Conservation (phyloP, 2,113 vertebrate genomes). For the Melanostigma gelatinosum region DNA sequence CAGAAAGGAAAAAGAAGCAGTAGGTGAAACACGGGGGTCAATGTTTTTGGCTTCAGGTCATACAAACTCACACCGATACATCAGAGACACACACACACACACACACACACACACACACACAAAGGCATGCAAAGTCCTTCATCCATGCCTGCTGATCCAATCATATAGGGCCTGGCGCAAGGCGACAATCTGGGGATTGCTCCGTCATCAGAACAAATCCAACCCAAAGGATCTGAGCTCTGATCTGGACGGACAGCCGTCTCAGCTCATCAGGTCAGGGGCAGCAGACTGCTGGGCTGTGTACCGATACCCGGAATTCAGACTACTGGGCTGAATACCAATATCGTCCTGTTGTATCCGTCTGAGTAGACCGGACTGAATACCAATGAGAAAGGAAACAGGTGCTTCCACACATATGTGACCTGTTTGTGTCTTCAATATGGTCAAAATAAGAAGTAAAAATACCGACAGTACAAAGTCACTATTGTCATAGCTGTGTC, state of each 20-base stretch:
- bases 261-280: conserved; percentile 57
- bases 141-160: conserved; percentile 32
- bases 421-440: neutral
- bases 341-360: conserved; percentile 15
- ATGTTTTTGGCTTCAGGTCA: conserved; percentile 35
- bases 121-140: neutral
- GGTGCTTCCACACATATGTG: neutral
- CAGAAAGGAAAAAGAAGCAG: conserved; percentile 8
- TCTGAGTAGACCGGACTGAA: conserved; percentile 7
- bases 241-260: conserved; percentile 53
- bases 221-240: conserved; percentile 47
- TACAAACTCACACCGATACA: neutral
- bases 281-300: conserved; percentile 32
- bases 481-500: neutral
- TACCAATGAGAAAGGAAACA: conserved; percentile 1
- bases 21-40: conserved; percentile 18
- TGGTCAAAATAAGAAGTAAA: neutral
- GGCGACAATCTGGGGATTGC: conserved; percentile 47
- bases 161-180: conserved; percentile 35
- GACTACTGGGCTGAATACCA: conserved; percentile 42
- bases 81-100: neutral
- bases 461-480: neutral
- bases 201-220: conserved; percentile 54
- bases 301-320: conserved; percentile 14
- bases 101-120: conserved; percentile 4